These are phyloP conservation scores for Jacana jacana DNA, from an alignment of 2,113 vertebrate genomes.

Conservation along the genomic window DNA sequence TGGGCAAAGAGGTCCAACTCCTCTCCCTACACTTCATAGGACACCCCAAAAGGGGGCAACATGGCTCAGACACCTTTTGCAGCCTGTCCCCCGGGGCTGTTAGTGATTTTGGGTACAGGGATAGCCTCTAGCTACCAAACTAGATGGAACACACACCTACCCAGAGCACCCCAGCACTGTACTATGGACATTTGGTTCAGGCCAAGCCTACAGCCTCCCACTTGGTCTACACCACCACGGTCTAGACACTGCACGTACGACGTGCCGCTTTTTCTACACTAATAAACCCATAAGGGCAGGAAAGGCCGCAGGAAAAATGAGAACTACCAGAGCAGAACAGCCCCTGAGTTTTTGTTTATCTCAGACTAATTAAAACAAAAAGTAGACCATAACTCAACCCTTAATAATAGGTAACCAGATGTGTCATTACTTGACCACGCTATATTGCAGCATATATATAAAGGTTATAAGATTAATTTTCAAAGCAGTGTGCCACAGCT, in stretches of 20 bases:
- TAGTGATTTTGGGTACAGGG: background rate
- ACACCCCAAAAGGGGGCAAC: background rate
- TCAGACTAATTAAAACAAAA: conserved; percentile 76
- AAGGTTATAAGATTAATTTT: conserved; percentile 69
- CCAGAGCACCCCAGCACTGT: background rate
- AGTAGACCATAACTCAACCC: conserved; percentile 67
- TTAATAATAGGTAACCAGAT: conserved; percentile 75
- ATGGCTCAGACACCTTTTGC: background rate
- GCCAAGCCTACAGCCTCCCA: background rate
- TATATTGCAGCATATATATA: conserved; percentile 35
- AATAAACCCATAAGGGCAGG: conserved; percentile 68
- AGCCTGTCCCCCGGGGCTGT: background rate
- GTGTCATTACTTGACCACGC: conserved; percentile 67
- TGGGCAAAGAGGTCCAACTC: background rate
- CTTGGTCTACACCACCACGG: background rate
- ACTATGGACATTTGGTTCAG: background rate
- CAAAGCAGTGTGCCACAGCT: conserved; percentile 28
- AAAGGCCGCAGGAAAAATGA: conserved; percentile 71
- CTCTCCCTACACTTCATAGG: background rate
- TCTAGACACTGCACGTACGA: background rate
- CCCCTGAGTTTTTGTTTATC: conserved; percentile 75
- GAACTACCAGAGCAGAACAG: conserved; percentile 69
- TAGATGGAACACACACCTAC: background rate
- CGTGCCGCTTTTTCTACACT: conserved; percentile 51
- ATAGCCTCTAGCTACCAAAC: background rate